These are phyloP conservation scores for Eilema caniola DNA, from an alignment of 2,888 invertebrate genomes.

Conservation along the genomic window DNA sequence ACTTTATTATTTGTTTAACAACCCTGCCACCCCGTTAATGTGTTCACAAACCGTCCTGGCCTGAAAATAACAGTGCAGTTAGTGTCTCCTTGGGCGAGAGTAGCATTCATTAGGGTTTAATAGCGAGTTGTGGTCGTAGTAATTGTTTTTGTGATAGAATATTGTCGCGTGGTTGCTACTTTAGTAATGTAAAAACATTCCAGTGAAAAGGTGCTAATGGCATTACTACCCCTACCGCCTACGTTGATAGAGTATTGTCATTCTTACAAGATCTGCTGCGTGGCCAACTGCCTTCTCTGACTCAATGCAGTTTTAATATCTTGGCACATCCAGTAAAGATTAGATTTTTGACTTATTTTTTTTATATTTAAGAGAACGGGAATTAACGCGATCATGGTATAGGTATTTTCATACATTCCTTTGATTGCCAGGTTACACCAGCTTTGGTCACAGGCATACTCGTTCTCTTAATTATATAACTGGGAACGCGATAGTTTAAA, in stretches of 20 bases:
- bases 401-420: too few species aligned
- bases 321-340: too few species aligned
- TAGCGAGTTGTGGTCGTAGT: background rate
- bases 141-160: background rate
- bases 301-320: background rate
- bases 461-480: too few species aligned
- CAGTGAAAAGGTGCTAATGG: background rate
- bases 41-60: background rate
- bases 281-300: background rate
- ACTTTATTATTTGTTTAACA: background rate
- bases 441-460: too few species aligned
- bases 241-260: too few species aligned
- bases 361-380: too few species aligned
- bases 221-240: background rate
- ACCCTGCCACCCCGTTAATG: background rate
- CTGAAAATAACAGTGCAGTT: background rate
- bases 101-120: background rate
- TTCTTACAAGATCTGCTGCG: too few species aligned
- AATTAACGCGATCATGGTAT: too few species aligned
- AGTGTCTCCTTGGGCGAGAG: background rate
- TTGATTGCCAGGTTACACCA: too few species aligned
- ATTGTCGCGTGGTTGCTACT: background rate
- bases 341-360: too few species aligned
- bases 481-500: too few species aligned
- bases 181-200: background rate